Base-by-base conservation (phyloP, 1,140 invertebrate species). In the Thaumetopoea pityocampa region DNA sequence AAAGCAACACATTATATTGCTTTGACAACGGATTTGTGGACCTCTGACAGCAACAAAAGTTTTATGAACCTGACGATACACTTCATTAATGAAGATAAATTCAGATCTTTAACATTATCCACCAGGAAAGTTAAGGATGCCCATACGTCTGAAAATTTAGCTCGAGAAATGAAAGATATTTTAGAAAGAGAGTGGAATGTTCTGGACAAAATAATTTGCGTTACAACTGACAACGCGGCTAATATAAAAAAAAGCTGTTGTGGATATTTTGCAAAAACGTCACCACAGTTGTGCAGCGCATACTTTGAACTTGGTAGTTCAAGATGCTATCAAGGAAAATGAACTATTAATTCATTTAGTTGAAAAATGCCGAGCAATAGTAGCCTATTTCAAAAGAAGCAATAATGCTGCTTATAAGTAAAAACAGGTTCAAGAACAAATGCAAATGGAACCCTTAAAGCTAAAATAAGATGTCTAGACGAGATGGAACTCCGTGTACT, bases 401-500 rank as follows among this genome's bases (percentile, higher is more conserved):
- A 33, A 17, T 35, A 23, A 26, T 19, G 32, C 20, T 30, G 29
- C 28, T 33, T 30, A 33, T 33, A 32, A 26, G 32, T 32, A 32
- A 27, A 30, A 32, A 32, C 11, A 32, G 19, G 20, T 42, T 22
- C 38, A 42, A 32, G 19, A 23, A 22, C 38, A 42, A 32, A 42
- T 42, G 38, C 17, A 32, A 9, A 19, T 42, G 19, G 27, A 42
- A 42, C 11, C 24, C 11, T 30, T 49, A 42, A 49, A 49, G 32
- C 32, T 36, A 35, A 42, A 35, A 37, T 36, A 48, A 35, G 36
- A 48, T 23, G 29, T 41, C 36, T 36, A 48, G 45, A 48, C 35
- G 36, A 48, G 36, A 35, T 48, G 45, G 45, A 48, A 41, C 41
- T 48, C 36, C 28, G 32, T 40, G 18, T 47, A 34, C 22, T 48